Evolutionary conservation across 2,888 invertebrate genomes (phyloP), one percentile per base, ranked within the genome.

Genomic region (Himalopsyche tibetana): DNA sequence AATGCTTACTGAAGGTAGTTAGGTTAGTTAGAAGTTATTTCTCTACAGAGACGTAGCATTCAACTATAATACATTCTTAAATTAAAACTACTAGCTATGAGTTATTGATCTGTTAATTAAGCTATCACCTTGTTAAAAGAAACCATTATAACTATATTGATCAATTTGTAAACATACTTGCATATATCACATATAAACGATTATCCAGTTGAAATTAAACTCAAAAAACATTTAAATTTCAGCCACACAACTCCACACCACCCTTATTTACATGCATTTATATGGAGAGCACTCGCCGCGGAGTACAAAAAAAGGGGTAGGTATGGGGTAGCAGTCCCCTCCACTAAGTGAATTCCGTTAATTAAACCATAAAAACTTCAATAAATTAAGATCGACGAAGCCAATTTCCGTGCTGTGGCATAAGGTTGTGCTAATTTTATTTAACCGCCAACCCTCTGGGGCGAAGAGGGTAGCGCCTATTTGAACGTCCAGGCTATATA

Each of bases 341-440:
- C 90, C 90, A 90, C 92, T 93, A 93, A 93, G 93, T 93, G 93
- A 93, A 93, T 93, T 93, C 93, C 92, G 93, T 93, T 93, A 93
- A 93, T 93, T 93, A 93, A 93, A 93, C 93, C 93, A 93, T 93
- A 93, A 93, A 93, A 93, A 93, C 92, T 93, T 93, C 93, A 91
- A 93, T 93, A 93, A 93, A 93, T 93, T 93, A 93, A 93, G 93
- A 93, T 93, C 92, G 85, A 85, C 88, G 92, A 92, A 92, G 92
- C 92, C 93, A 91, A 92, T 93, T 93, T 92, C 92, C 93, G 92
- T 91, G 91, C 91, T 92, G 92, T 92, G 93, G 93, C 93, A 93
- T 93, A 93, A 91, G 92, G 92, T 91, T 91, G 91, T 91, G 92
- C 92, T 92, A 92, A 88, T 88, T 88, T 88, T 87, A 86, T 87